Conservation (phyloP, 30 jellyfish, hydroid and myxozoan species). For the Aurelia aurita complex sp. Pacific region DNA sequence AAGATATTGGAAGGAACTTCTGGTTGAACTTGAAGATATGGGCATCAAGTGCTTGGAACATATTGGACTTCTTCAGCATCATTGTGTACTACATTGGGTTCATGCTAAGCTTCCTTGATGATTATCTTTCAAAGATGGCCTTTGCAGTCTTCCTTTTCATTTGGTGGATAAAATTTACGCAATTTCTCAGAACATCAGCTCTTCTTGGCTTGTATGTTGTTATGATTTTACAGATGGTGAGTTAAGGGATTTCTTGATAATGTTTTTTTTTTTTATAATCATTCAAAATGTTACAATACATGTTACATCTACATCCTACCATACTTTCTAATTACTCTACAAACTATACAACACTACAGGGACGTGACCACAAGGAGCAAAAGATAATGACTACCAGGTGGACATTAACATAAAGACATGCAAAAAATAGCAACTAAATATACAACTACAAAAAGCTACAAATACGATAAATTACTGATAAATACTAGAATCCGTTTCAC, state of each 20-base stretch:
- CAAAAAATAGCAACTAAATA: no score
- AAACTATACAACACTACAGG: no score
- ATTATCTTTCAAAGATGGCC: background rate
- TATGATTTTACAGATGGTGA: constrained; percentile 66
- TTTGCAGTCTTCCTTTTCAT: constrained; percentile 24
- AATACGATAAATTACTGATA: no score
- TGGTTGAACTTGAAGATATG: constrained; percentile 23
- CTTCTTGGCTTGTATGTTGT: constrained; percentile 59
- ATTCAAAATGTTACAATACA: no score
- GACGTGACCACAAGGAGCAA: no score
- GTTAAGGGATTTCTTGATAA: background rate
- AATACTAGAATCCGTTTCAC: no score
- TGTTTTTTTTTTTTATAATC: no score
- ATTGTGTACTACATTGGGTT: constrained; percentile 39
- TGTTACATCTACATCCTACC: no score
- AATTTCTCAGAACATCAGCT: constrained; percentile 18
- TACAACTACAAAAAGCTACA: no score
- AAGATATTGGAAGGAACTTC: constrained; percentile 12
- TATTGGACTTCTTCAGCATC: constrained; percentile 30
- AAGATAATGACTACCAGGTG: no score
- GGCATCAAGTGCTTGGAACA: constrained; percentile 49
- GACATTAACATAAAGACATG: no score
- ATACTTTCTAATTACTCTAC: no score
- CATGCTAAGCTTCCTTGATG: background rate
- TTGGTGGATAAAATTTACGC: constrained; percentile 41